These are phyloP conservation scores for Corynorhinus townsendii DNA, from an alignment of 2,113 vertebrate genomes.

Conservation along the genomic window DNA sequence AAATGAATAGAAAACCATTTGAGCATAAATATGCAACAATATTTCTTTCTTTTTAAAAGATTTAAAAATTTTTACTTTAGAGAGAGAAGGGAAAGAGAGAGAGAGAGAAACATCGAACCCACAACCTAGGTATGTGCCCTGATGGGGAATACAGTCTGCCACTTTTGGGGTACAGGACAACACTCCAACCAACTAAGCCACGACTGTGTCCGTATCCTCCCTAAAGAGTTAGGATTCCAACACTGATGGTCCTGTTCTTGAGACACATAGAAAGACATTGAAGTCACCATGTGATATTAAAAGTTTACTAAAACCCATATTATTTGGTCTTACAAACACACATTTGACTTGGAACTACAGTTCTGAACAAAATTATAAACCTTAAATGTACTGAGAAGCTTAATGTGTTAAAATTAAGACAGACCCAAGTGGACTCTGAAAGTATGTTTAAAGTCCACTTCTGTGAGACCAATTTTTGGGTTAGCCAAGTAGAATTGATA, in stretches of 20 bases:
- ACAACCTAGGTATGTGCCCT: neutral
- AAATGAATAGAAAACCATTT: neutral
- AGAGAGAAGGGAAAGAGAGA: neutral
- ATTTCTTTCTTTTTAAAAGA: neutral
- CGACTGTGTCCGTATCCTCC: neutral
- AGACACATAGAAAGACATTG: neutral
- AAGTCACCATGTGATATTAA: neutral
- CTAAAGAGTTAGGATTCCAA: neutral
- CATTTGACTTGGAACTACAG: slow-evolving; percentile 60
- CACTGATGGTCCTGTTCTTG: slow-evolving; percentile 17
- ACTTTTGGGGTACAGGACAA: neutral
- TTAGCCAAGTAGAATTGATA: neutral
- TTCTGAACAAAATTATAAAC: slow-evolving; percentile 61
- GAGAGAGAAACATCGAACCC: neutral
- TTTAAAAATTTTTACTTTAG: neutral
- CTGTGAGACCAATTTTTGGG: neutral
- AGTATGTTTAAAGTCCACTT: neutral
- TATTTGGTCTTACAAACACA: slow-evolving; percentile 42
- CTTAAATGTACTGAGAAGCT: slow-evolving; percentile 31
- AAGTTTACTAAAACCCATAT: slow-evolving; percentile 7
- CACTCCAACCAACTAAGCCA: too few species aligned
- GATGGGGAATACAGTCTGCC: neutral
- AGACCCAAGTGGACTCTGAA: neutral
- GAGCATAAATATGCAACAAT: neutral
- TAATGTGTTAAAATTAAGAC: slow-evolving; percentile 43